These are phyloP conservation scores for Turnix velox DNA, from an alignment of 2,113 vertebrate species.

Conservation along the genomic window DNA sequence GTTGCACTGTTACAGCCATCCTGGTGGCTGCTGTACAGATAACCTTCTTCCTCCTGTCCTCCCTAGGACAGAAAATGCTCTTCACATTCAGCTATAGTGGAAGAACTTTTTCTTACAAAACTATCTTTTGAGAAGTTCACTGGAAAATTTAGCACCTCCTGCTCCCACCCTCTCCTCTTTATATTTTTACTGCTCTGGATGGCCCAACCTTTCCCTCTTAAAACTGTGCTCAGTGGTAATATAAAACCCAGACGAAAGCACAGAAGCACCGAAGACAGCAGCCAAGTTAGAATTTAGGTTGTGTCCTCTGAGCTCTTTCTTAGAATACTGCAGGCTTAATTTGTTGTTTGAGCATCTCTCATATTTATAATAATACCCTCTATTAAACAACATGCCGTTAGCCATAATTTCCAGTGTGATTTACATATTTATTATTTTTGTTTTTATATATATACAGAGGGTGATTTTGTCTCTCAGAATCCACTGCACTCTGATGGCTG, in stretches of 20 bases:
- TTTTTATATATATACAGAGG: conserved; percentile 42
- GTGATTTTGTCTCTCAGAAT: conserved; percentile 38
- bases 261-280: conserved; percentile 17
- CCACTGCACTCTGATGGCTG: not conserved
- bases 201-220: conserved; percentile 43
- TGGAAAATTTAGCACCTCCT: conserved; percentile 45
- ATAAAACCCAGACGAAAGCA: conserved; percentile 52
- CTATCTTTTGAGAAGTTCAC: conserved; percentile 23
- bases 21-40: not conserved
- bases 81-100: not conserved
- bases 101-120: conserved; percentile 7
- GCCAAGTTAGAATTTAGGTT: conserved; percentile 64
- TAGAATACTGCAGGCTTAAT: conserved; percentile 19
- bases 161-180: not conserved
- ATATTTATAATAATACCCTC: conserved; percentile 57
- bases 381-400: conserved; percentile 55
- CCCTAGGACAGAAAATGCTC: not conserved
- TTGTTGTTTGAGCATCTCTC: conserved; percentile 54
- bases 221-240: conserved; percentile 8
- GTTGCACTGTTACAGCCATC: not conserved
- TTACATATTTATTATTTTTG: conserved; percentile 63
- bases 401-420: conserved; percentile 55
- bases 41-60: not conserved
- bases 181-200: conserved; percentile 43
- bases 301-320: conserved; percentile 46